phyloP scores from a whole-genome alignment of 2,113 vertebrate species.

The Piprites chloris region DNA sequence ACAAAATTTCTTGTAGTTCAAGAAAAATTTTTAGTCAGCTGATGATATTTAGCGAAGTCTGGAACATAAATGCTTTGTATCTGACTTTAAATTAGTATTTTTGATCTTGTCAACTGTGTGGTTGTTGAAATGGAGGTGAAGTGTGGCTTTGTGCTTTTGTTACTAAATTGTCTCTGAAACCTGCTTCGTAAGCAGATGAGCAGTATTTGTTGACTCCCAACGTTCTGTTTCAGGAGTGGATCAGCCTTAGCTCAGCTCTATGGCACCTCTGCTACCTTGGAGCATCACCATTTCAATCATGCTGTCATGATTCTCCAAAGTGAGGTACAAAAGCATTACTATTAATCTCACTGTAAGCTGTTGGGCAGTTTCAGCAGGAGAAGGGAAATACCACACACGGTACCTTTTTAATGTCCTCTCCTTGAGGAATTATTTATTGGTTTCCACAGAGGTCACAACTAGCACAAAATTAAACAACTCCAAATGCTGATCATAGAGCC shows the following conservation, averaged over 20 bases:
- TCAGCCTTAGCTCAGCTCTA: constrained; percentile 96
- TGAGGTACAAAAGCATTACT: constrained; percentile 79
- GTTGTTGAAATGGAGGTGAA: neutral
- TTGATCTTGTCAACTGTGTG: neutral
- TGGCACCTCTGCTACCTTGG: constrained; percentile 95
- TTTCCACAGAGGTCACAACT: constrained; percentile 46
- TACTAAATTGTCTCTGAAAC: neutral
- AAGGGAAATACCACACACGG: neutral
- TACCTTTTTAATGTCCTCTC: constrained; percentile 31
- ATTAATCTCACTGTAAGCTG: constrained; percentile 12
- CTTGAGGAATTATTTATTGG: constrained; percentile 51
- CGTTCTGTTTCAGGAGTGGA: constrained; percentile 84
- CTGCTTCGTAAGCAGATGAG: neutral
- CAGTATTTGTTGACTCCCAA: constrained; percentile 1
- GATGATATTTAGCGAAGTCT: neutral
- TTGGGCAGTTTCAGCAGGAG: neutral
- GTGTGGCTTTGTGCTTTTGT: neutral
- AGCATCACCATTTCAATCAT: constrained; percentile 99
- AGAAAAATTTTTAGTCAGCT: neutral
- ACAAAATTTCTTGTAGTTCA: neutral
- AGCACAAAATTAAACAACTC: constrained; percentile 54
- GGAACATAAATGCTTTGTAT: neutral
- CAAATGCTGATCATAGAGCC: constrained; percentile 32
- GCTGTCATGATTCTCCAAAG: constrained; percentile 99
- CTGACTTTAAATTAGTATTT: neutral